Base-by-base conservation (phyloP, 2,888 invertebrate genomes). In the Periphyllus acericola region DNA sequence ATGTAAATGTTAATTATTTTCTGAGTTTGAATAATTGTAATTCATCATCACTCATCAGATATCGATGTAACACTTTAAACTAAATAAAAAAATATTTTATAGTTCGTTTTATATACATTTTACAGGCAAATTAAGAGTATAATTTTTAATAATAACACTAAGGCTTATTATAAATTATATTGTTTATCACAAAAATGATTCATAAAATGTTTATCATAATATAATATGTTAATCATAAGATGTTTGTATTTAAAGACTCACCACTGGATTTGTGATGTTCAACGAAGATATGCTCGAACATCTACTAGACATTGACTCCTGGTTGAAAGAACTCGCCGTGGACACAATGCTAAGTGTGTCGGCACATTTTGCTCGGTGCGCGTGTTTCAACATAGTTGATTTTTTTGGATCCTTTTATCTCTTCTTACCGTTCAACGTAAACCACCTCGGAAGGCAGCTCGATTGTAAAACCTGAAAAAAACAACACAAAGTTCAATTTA, bases 271-370 rank as follows among this genome's bases (percentile, higher is more conserved):
- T 19, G 87, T 74, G 40, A 87, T 75, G 46, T 87, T 87, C 46
- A 87, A 60, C 32, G 87, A 87, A 21, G 87, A 66, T 46, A 87
- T 21, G 40, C 87, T 87, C 9, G 87, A 87, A 81, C 66, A 81
- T 66, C 87, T 87, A 60, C 87, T 87, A 21, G 87, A 81, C 81
- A 87, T 87, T 3, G 80, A 60, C 46, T 87, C 87, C 21, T 87
- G 87, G 46, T 66, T 74, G 25, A 81, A 87, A 60, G 87, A 81
- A 66, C 80, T 75, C 1, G 87, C 55, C 2, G 81, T 66, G 6
- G 87, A 87, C 80, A 60, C 80, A 46, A 87, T 87, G 81, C 87
- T 87, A 2, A 87, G 32, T 29, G 87, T 81, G 74, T 87, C 87
- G 66, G 87, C 79, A 36, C 80, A 74, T 66, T 87, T 87, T 17